A percentile compares a stretch with the other conserved stretches of the same genome.
Evolutionary conservation across 1,140 invertebrate species (phyloP).

Genomic region (Trigoniulus corallinus): DNA sequence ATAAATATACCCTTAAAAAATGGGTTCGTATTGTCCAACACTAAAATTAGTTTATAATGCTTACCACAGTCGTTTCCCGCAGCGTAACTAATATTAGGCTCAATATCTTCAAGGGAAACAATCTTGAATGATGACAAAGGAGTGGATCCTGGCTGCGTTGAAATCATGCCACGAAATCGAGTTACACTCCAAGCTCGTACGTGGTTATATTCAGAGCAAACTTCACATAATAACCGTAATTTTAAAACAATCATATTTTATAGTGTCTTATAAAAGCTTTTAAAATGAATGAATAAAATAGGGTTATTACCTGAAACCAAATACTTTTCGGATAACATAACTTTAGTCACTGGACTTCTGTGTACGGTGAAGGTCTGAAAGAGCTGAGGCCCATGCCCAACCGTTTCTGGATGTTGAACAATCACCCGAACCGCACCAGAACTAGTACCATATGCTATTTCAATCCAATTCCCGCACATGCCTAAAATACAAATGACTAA

Average conservation of each 20-base stretch:
- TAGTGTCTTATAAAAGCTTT: not conserved
- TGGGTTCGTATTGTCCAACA: too few species aligned
- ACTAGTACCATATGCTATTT: slow-evolving; percentile 95
- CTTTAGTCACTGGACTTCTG: slow-evolving; percentile 86
- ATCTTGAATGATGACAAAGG: slow-evolving; percentile 94
- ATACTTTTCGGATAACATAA: slow-evolving; percentile 90
- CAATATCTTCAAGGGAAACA: slow-evolving; percentile 69
- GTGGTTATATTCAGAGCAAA: slow-evolving; percentile 95
- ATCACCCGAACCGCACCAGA: slow-evolving; percentile 90
- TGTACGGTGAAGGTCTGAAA: slow-evolving; percentile 98
- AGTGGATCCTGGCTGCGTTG: slow-evolving; percentile 90
- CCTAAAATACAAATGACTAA: slow-evolving; percentile 36
- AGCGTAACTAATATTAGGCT: slow-evolving; percentile 52
- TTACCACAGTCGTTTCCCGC: slow-evolving; percentile 63
- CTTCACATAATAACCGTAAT: slow-evolving; percentile 24
- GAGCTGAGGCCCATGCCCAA: slow-evolving; percentile 89
- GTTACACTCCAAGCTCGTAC: slow-evolving; percentile 93
- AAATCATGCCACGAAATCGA: slow-evolving; percentile 84
- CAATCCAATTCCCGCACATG: slow-evolving; percentile 95
- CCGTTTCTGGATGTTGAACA: slow-evolving; percentile 95
- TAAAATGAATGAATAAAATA: not conserved
- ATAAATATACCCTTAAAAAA: not conserved
- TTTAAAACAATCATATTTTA: not conserved
- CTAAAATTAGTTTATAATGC: too few species aligned
- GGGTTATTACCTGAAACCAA: slow-evolving; percentile 51